Evolutionary conservation across 1,140 invertebrate species (phyloP), one percentile per base, ranked within the genome.

Genomic region (Maconellicoccus hirsutus): DNA sequence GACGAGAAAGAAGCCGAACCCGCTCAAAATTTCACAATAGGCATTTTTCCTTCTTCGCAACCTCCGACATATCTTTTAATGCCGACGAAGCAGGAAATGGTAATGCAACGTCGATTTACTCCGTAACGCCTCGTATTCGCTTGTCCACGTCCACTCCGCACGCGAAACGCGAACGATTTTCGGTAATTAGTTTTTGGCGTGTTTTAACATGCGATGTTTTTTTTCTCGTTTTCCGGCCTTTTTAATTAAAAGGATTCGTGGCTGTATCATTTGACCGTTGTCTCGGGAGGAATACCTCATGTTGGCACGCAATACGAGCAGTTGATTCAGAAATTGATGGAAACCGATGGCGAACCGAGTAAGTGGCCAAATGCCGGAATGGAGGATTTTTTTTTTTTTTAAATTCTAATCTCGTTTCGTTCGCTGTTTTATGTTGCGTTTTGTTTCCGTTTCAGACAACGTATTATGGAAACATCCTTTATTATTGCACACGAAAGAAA

Each of bases 291-390:
- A 61, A 92, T 93, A 2, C 87, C 90, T 8, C 92, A 87, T 77
- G 91, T 89, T 71, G 94, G 94, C 38, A 96, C 94, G 1, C 93
- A 96, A 77, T 97, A 94, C 78, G 95, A 98, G 78, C 93, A 97
- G 80, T 80, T 96, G 6, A 88, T 97, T 12, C 92, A 95, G 77
- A 94, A 93, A 81, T 82, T 97, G 12, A 96, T 97, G 93, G 93
- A 96, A 80, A 90, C 90, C 16, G 92, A 96, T 76, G 94, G 93
- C 4, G 93, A 96, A 83, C 86, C 91, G n/a, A 92, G 90, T 91
- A 79, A 84, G 84, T 82, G 19, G n/a, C n/a, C n/a, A 61, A 22
- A 16, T 61, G 7, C 4, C n/a, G 7, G 6, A 61, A 61, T 19
- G 16, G 21, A 10, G 21, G 19, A 61, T 6, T 61, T 8, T 61